A percentile compares a stretch with the other conserved stretches of the same genome.
phyloP scores from a whole-genome alignment of 2,888 invertebrate genomes.

The Cephonodes hylas region DNA sequence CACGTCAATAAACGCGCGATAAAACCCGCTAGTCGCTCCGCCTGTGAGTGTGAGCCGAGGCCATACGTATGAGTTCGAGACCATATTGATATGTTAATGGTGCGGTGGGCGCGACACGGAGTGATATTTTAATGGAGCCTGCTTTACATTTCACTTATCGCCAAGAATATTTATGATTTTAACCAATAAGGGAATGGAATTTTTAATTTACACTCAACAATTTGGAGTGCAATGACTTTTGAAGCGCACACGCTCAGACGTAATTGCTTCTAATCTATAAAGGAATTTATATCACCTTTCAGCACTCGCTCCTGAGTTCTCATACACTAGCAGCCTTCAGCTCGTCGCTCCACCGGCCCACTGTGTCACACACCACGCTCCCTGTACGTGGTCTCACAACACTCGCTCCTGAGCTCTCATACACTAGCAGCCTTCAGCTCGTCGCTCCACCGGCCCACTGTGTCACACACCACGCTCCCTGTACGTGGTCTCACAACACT shows the following conservation, averaged over 20 bases:
- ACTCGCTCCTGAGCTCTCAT: too few species aligned
- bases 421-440: not conserved
- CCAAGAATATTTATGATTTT: slow-evolving; percentile 10
- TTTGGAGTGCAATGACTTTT: not conserved
- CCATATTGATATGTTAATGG: slow-evolving; percentile 71
- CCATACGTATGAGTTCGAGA: slow-evolving; percentile 38
- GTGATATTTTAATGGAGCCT: slow-evolving; percentile 31
- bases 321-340: not conserved
- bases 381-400: too few species aligned
- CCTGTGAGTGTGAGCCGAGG: slow-evolving; percentile 24
- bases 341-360: not conserved
- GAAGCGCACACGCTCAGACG: not conserved
- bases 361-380: slow-evolving; percentile 2
- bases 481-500: slow-evolving; percentile 3
- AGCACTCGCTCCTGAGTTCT: not conserved
- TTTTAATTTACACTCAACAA: not conserved
- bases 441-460: not conserved
- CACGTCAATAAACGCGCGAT: too few species aligned
- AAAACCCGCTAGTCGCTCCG: slow-evolving; percentile 25
- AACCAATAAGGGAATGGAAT: slow-evolving; percentile 1
- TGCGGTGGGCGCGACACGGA: slow-evolving; percentile 24
- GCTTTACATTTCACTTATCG: slow-evolving; percentile 14
- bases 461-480: not conserved
- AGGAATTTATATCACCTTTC: not conserved
- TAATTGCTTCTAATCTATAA: not conserved